Evolutionary conservation across 2,888 invertebrate genomes (phyloP).

Genomic region (Amblyteles armatorius): DNA sequence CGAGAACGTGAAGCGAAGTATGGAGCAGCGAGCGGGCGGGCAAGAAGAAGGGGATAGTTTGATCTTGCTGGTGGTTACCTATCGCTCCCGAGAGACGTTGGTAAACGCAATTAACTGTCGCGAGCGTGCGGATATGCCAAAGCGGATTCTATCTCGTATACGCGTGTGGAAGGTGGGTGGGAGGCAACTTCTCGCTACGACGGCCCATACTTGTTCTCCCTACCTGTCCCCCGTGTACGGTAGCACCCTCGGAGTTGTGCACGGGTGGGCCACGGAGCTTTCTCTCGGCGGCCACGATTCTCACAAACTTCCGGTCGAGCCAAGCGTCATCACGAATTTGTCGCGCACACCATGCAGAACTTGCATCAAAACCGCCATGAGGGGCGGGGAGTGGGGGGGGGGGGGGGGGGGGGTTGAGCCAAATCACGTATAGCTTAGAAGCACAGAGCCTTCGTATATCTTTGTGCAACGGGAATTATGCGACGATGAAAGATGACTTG

Average conservation of each 20-base stretch:
- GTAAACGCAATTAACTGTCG: conserved; percentile 72
- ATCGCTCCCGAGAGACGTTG: conserved; percentile 67
- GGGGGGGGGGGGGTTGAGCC: neutral
- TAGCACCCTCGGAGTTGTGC: conserved; percentile 41
- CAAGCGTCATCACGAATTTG: conserved; percentile 61
- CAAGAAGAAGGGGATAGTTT: conserved; percentile 35
- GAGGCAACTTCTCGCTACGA: conserved; percentile 45
- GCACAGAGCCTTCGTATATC: neutral
- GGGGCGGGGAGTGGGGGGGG: neutral
- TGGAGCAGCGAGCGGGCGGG: conserved; percentile 25
- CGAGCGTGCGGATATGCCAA: conserved; percentile 65
- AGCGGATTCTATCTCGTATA: conserved; percentile 61
- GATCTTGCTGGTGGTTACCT: conserved; percentile 62
- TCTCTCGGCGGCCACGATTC: conserved; percentile 47
- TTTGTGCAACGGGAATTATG: neutral
- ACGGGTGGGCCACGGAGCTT: conserved; percentile 47
- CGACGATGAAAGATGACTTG: neutral
- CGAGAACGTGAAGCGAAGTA: conserved; percentile 53
- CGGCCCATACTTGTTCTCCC: conserved; percentile 38
- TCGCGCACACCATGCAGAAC: conserved; percentile 45
- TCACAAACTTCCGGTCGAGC: conserved; percentile 60
- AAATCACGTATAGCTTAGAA: neutral
- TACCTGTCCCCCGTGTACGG: conserved; percentile 37
- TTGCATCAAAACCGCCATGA: neutral
- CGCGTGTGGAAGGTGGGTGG: conserved; percentile 48